Conservation (phyloP, 2,113 vertebrate species). For the Ancistrus triradiatus region DNA sequence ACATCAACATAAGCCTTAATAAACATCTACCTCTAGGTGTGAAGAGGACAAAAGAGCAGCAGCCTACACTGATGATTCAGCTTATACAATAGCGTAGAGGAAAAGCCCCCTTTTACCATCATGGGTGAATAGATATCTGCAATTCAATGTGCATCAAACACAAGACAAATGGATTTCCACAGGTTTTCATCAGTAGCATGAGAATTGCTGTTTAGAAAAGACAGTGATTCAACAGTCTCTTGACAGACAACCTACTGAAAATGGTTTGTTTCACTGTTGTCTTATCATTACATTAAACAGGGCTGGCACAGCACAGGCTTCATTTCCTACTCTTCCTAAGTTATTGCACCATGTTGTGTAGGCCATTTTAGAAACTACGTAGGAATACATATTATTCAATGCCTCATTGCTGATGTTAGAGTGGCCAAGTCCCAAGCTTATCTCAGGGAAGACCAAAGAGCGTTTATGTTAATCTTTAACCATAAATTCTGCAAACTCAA, state of each 20-base stretch:
- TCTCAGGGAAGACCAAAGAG: slow-evolving; percentile 44
- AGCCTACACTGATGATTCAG: slow-evolving; percentile 22
- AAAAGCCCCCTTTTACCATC: slow-evolving; percentile 1
- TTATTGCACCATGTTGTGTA: neutral
- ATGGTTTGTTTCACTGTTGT: neutral
- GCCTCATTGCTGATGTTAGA: neutral
- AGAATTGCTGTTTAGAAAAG: neutral
- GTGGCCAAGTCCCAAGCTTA: neutral
- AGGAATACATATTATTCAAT: neutral
- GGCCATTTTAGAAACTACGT: neutral
- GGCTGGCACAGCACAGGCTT: neutral
- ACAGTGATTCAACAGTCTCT: neutral
- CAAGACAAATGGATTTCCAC: neutral
- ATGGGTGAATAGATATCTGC: neutral
- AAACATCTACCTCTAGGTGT: slow-evolving; percentile 34
- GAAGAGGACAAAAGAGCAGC: slow-evolving; percentile 24
- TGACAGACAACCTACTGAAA: neutral
- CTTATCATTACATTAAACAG: neutral
- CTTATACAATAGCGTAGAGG: neutral
- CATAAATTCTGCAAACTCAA: slow-evolving; percentile 42
- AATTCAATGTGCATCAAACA: slow-evolving; percentile 17
- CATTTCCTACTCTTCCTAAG: neutral
- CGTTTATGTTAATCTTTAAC: slow-evolving; percentile 71
- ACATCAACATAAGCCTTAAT: slow-evolving; percentile 20
- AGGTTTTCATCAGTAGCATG: neutral